Base-by-base conservation (phyloP, 2,113 vertebrate genomes). In the Meles meles region DNA sequence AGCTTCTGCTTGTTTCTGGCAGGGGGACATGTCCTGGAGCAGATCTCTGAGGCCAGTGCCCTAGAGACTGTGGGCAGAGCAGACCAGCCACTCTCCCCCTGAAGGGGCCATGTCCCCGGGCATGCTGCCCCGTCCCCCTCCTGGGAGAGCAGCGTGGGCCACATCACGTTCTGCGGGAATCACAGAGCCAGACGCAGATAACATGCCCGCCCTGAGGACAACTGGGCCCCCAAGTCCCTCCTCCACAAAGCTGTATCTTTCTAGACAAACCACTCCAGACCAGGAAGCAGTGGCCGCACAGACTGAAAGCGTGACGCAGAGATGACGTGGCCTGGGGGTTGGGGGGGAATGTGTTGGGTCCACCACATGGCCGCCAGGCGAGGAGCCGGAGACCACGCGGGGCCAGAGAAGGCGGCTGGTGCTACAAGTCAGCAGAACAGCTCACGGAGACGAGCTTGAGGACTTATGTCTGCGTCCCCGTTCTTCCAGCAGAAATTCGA, bases 361-460 rank as follows among this genome's bases (percentile, higher is more conserved):
- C 37, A 20, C 8, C 0, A 0, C 0, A 0, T 3, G 11, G 37
- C 31, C 6, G 1, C 21, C n/a, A 12, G 57, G 9, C 0, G 0
- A 3, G 20, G 67, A 4, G 20, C 27, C 3, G 7, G 27, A 7
- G 5, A 4, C 20, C 2, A 0, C 0, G 0, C 2, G 4, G 65
- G 13, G 31, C 14, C 0, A 0, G 6, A 31, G 72, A 12, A 27
- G 85, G 69, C 18, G 6, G 14, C 37, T 1, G 3, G 11, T 8
- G 9, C 0, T 5, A 2, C 18, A 31, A 21, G 8, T 20, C 23
- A 15, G 18, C 1, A 7, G 1, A 20, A 37, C 1, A 1, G 6
- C 1, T 14, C 5, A 20, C 2, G 0, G 14, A 5, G 13, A 47
- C 4, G 5, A 49, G 11, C 14, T 23, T 2, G 3, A 14, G 0